phyloP scores from a whole-genome alignment of 2,797 vertebrate genomes.

The Psittacula echo region DNA sequence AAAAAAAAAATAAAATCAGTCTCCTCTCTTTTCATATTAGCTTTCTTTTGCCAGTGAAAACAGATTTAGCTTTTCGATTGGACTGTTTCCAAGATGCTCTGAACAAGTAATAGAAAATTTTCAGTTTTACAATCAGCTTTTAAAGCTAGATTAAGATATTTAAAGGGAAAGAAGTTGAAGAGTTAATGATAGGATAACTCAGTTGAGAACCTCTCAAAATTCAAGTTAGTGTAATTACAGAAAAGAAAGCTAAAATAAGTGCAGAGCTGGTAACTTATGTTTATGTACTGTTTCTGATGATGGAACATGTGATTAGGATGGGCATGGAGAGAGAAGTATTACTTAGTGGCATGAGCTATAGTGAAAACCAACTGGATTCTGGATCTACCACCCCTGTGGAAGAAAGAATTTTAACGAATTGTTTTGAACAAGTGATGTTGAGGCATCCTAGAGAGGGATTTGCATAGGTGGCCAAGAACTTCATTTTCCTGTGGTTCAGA shows the following conservation, averaged over 20 bases:
- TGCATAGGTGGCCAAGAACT: neutral
- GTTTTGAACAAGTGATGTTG: neutral
- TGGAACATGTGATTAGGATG: neutral
- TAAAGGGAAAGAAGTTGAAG: neutral
- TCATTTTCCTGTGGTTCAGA: neutral
- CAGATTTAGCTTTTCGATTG: conserved; percentile 1
- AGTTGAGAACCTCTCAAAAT: neutral
- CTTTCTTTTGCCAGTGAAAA: neutral
- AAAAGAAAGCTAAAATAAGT: neutral
- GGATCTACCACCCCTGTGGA: neutral
- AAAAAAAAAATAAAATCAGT: neutral
- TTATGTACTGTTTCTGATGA: neutral
- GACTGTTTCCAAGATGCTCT: neutral
- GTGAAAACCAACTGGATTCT: neutral
- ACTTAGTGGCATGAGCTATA: neutral
- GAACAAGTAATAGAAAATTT: neutral
- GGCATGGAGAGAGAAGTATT: neutral
- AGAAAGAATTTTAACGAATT: conserved; percentile 11
- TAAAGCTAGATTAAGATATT: neutral
- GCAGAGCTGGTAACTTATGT: neutral
- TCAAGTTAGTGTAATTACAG: neutral
- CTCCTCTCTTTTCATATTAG: neutral
- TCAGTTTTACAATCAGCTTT: neutral
- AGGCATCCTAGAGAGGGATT: neutral
- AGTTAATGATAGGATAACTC: neutral